Percentiles rank a stretch among this genome's conserved stretches.
Conservation (phyloP, 2,797 vertebrate genomes). For the Falco biarmicus region DNA sequence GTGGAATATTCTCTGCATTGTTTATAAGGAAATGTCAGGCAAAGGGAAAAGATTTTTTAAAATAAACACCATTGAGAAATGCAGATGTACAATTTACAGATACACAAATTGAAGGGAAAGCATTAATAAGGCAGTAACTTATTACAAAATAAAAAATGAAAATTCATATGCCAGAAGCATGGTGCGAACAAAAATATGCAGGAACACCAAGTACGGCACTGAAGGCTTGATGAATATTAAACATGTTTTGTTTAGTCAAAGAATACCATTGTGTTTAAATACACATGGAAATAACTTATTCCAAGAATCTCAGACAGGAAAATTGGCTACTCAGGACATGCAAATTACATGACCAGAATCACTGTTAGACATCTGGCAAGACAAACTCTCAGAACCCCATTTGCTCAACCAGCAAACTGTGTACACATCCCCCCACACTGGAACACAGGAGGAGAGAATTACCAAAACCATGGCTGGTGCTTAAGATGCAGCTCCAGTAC, state of each 20-base stretch:
- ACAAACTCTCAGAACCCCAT: background rate
- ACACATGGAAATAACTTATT: background rate
- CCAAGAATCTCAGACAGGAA: background rate
- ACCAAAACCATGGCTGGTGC: background rate
- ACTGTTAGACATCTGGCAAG: background rate
- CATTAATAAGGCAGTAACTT: slow-evolving; percentile 7
- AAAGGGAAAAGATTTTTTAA: background rate
- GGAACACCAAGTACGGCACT: background rate
- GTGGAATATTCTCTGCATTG: background rate
- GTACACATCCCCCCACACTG: background rate
- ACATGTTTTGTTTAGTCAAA: background rate
- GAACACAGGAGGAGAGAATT: background rate
- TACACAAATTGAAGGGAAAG: background rate
- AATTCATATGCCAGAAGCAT: background rate
- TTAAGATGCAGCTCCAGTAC: background rate
- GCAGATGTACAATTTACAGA: background rate
- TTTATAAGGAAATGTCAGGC: background rate
- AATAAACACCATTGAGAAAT: background rate
- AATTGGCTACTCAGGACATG: background rate
- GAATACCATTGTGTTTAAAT: background rate
- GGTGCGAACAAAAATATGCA: slow-evolving; percentile 21
- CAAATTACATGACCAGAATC: background rate
- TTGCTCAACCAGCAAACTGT: background rate
- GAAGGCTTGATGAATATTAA: slow-evolving; percentile 22
- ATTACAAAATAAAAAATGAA: slow-evolving; percentile 15